phyloP scores from a whole-genome alignment of 2,113 vertebrate genomes.

The Caloenas nicobarica region DNA sequence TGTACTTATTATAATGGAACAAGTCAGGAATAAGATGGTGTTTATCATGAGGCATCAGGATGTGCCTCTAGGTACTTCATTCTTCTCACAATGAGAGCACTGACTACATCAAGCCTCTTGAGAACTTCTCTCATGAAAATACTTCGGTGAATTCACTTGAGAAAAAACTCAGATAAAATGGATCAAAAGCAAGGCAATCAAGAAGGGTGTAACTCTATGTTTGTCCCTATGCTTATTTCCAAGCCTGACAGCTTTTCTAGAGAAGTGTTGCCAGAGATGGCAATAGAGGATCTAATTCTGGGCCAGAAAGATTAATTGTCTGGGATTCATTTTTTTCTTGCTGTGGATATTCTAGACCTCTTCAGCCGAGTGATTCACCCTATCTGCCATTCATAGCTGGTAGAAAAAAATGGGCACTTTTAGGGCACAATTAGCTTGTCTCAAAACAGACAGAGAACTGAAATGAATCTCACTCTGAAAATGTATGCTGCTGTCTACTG shows the following conservation, averaged over 20 bases:
- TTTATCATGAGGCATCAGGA: neutral
- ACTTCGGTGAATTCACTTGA: neutral
- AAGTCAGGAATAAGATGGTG: neutral
- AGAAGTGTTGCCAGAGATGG: neutral
- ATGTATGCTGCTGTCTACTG: neutral
- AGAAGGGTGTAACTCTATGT: neutral
- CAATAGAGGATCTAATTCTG: neutral
- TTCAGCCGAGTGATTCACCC: neutral
- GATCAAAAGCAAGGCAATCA: neutral
- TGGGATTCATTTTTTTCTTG: neutral
- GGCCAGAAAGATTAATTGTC: neutral
- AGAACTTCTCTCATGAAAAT: neutral
- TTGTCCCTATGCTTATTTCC: neutral
- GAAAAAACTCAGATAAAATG: neutral
- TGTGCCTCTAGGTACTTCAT: neutral
- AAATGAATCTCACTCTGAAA: neutral
- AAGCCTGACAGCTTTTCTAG: neutral
- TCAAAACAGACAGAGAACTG: neutral
- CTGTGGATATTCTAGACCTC: neutral
- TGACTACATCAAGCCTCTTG: neutral
- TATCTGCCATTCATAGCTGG: neutral
- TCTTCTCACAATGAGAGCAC: neutral
- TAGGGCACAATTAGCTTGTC: neutral
- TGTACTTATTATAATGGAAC: neutral
- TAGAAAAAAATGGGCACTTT: neutral